Base-by-base conservation (phyloP, 35 echinoderm and acorn worm species). In the Ophioderma brevispina region DNA sequence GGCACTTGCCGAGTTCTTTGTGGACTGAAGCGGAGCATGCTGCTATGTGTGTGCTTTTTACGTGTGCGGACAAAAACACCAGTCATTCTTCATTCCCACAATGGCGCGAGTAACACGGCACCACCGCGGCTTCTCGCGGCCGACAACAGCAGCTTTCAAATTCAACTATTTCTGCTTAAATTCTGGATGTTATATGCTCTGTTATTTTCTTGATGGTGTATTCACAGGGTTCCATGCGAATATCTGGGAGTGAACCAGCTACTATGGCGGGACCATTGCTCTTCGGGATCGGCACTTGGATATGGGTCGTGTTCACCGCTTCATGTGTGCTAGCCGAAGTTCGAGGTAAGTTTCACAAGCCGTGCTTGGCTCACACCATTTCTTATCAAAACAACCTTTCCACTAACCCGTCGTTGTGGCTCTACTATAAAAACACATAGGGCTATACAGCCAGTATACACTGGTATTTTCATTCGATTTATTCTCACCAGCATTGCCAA, bases 391-490 rank as follows among this genome's bases (percentile, higher is more conserved):
- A 70, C 59, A 70, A 70, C 59, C 59, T 25, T 70, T 15, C 59
- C 59, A 70, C 17, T 70, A 70, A 70, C 59, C 59, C 59, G 59
- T 8, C 59, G 59, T 70, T 70, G 59, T 70, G 59, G 59, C 59
- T 70, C 59, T 70, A 8, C n/a, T 70, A 70, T 8, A 70, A 70
- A 70, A 70, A 70, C 59, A 70, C n/a, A 70, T 30, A 25, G 59
- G 59, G 59, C 15, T 70, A 70, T 70, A 70, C 17, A 70, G 17
- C 5, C 1, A 70, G 59, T 4, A 8, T 70, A 25, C n/a, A 70
- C 59, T 70, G 59, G 59, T 70, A 70, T 70, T 70, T 70, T 70
- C 59, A 15, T 70, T 70, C 28, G 59, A 70, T 70, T 70, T 70
- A 70, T 18, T 30, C 41, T 17, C 41, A 17, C 41, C 17, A 4